Percentiles rank a stretch among this genome's conserved stretches.
phyloP scores from a whole-genome alignment of 2,888 invertebrate genomes.

The Pyrrhosoma nymphula region DNA sequence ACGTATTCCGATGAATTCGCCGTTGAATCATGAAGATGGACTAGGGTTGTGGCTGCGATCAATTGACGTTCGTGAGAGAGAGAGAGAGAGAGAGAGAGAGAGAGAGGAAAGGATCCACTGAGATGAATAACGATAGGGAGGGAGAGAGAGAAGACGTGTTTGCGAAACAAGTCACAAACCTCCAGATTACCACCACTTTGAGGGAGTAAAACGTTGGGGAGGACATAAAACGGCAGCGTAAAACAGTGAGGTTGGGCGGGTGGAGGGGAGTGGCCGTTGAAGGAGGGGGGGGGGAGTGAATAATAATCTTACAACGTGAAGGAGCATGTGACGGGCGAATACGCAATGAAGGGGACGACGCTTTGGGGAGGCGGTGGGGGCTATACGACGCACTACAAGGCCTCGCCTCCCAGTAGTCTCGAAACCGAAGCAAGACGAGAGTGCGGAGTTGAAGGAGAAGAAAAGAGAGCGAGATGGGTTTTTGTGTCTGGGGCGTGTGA shows the following conservation, averaged over 20 bases:
- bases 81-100: background rate
- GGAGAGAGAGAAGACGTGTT: background rate
- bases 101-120: background rate
- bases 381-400: no score
- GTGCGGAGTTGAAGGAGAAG: background rate
- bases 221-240: slow-evolving; percentile 27
- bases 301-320: slow-evolving; percentile 32
- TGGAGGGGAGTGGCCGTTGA: no score
- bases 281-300: slow-evolving; percentile 2
- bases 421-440: background rate
- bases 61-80: background rate
- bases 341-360: background rate
- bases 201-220: slow-evolving; percentile 15
- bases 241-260: background rate
- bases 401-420: background rate
- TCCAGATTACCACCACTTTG: slow-evolving; percentile 7
- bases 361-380: background rate
- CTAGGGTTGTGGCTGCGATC: background rate
- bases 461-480: background rate
- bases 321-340: slow-evolving; percentile 20
- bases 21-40: background rate
- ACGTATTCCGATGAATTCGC: background rate
- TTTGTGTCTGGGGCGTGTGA: background rate
- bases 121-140: background rate
- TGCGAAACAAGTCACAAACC: slow-evolving; percentile 28